phyloP scores from a whole-genome alignment of 2,888 invertebrate genomes.

The Cataglyphis rosenhaueri region DNA sequence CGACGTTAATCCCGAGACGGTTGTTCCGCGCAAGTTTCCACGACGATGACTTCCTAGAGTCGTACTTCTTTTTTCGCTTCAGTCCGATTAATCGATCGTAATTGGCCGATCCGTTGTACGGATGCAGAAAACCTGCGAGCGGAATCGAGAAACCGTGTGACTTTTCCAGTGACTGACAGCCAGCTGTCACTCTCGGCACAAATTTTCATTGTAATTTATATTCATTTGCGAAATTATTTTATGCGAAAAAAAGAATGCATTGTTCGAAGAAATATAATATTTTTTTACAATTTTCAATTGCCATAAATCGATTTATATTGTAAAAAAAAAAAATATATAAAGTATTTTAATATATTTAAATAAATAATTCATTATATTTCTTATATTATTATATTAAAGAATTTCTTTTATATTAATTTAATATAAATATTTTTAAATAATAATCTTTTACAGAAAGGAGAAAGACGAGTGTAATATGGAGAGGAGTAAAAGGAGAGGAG shows the following conservation, averaged over 20 bases:
- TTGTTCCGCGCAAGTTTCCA: constrained; percentile 28
- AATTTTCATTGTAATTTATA: background rate
- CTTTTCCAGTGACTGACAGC: constrained; percentile 23
- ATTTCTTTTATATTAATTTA: background rate
- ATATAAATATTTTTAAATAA: background rate
- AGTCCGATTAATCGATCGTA: constrained; percentile 70
- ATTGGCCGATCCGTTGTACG: constrained; percentile 61
- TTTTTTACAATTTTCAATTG: background rate
- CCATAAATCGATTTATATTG: no score
- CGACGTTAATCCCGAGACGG: constrained; percentile 56
- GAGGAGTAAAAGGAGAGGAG: no score
- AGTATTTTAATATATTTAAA: no score
- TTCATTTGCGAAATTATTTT: background rate
- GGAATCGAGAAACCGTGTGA: constrained; percentile 48
- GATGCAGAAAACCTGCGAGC: constrained; percentile 48
- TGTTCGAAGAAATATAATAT: background rate
- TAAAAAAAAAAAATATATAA: no score
- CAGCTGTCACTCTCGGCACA: background rate
- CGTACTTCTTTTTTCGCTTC: constrained; percentile 30
- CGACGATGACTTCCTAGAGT: constrained; percentile 59
- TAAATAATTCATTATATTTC: no score
- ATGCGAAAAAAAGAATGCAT: background rate
- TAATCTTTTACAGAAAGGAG: background rate
- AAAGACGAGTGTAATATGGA: no score
- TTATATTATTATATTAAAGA: background rate